Evolutionary conservation across 2,888 invertebrate species (phyloP), one percentile per base, ranked within the genome.

Genomic region (Aspidapion aeneum): DNA sequence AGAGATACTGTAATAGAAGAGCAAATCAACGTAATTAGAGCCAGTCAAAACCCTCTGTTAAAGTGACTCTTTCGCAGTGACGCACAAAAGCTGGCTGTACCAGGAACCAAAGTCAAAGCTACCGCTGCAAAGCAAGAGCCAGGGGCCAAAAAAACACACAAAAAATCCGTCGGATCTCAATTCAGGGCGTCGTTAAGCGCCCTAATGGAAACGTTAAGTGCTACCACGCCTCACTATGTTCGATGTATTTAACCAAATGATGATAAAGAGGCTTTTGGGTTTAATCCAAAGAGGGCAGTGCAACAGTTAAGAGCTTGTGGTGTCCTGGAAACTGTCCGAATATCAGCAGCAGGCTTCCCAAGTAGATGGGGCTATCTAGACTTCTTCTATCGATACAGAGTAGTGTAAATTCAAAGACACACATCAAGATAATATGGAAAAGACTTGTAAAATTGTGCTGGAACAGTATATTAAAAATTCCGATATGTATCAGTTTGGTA

Each of bases 221-320:
- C 94, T 1, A 99, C 99, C 1, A 96, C 96, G 0, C 98, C 99
- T 0, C 99, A 99, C 81, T 99, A 99, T 80, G 95, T 99, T 59
- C 88, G 99, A 19, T 99, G 99, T 79, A 98, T 99, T 76, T 99
- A 99, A 78, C 96, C 96, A 1, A 96, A 96, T 74, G 96, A 96
- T 74, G 83, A 85, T 9, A 96, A 96, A 79, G 80, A 85, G n/a
- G 83, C 93, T 0, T 96, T 96, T 78, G 87, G 87, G 70, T 96
- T 95, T 81, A 93, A 96, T 70, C 88, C 93, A 0, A 86, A 88
- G 12, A 83, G 96, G 70, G 94, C 94, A 19, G 93, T 96, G 0
- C 93, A 95, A 74, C 96, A 96, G 77, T 80, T 97, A 58, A 83
- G 99, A 70, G 99, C 99, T 0, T 99, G 99, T 77, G 99, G 35